Conservation (phyloP, 92 coral and sea anemone genomes). For the Phenganax stokvisi region DNA sequence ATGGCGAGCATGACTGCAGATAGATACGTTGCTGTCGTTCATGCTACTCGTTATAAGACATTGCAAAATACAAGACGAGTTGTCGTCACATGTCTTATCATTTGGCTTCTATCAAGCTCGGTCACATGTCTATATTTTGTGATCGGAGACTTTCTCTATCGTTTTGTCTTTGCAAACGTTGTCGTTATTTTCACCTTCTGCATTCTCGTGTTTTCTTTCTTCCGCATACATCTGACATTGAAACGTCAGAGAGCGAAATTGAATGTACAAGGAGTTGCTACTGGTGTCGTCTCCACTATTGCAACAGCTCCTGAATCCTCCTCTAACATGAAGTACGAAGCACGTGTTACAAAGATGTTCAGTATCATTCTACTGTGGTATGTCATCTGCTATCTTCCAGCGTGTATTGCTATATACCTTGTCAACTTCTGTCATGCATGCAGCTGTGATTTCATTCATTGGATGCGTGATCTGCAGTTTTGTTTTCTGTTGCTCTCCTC, state of each 20-base stretch:
- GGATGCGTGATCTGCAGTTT: constrained; percentile 32
- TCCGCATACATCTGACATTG: constrained; percentile 47
- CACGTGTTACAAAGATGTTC: constrained; percentile 38
- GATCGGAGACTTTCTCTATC: constrained; percentile 63
- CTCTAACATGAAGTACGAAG: constrained; percentile 21
- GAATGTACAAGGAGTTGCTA: constrained; percentile 25
- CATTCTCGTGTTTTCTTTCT: constrained; percentile 67
- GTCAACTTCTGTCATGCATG: constrained; percentile 33
- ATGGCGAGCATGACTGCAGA: constrained; percentile 70
- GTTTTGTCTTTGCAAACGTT: constrained; percentile 73
- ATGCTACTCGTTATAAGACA: constrained; percentile 59
- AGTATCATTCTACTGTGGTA: constrained; percentile 38
- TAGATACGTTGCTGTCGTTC: constrained; percentile 68
- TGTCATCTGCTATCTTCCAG: constrained; percentile 33
- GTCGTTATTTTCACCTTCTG: constrained; percentile 69
- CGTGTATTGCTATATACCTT: constrained; percentile 29
- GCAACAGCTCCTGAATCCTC: background rate
- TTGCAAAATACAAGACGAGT: constrained; percentile 58
- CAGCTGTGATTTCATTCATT: constrained; percentile 39
- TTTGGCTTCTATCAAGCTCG: constrained; percentile 62
- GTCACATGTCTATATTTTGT: constrained; percentile 59
- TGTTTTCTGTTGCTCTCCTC: constrained; percentile 38
- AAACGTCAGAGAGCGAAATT: constrained; percentile 33
- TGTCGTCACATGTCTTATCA: constrained; percentile 47
- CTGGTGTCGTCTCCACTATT: background rate